Percentiles rank a stretch among this genome's conserved stretches.
Conservation (phyloP, 2,797 vertebrate genomes). For the Liasis olivaceus region DNA sequence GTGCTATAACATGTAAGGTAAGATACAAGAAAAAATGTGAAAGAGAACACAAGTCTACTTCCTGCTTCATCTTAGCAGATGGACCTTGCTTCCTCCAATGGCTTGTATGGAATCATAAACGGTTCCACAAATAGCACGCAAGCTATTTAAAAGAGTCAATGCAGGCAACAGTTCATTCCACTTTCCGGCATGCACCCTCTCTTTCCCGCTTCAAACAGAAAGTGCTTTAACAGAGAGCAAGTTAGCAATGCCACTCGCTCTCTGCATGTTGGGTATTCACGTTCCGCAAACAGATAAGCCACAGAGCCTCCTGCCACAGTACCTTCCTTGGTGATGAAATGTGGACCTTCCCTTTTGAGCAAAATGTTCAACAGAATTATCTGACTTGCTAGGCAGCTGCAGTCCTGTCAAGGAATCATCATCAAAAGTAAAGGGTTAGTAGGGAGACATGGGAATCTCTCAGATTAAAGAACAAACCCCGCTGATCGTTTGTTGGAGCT, state of each 20-base stretch:
- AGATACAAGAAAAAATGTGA: background rate
- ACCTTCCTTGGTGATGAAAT: constrained; percentile 91
- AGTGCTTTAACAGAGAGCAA: constrained; percentile 51
- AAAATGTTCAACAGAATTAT: constrained; percentile 86
- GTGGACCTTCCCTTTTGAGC: constrained; percentile 88
- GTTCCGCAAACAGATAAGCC: constrained; percentile 9
- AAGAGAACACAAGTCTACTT: background rate
- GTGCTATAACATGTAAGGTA: background rate
- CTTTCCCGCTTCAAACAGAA: constrained; percentile 48
- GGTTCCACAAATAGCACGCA: constrained; percentile 18
- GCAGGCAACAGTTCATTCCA: constrained; percentile 38
- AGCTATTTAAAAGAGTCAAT: constrained; percentile 23
- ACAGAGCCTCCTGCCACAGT: constrained; percentile 48
- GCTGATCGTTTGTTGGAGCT: background rate
- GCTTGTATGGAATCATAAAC: constrained; percentile 38
- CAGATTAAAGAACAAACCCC: constrained; percentile 6
- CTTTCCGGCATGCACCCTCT: background rate
- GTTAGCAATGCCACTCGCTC: constrained; percentile 41
- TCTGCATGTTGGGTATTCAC: constrained; percentile 32
- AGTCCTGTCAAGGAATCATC: constrained; percentile 79
- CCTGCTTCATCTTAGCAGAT: constrained; percentile 33
- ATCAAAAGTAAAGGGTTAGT: constrained; percentile 29
- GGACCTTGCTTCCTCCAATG: background rate
- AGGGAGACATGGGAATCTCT: constrained; percentile 38
- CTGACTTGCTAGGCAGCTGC: constrained; percentile 88